Base-by-base conservation (phyloP, 2,797 vertebrate species). In the Telmatherina bonti region DNA sequence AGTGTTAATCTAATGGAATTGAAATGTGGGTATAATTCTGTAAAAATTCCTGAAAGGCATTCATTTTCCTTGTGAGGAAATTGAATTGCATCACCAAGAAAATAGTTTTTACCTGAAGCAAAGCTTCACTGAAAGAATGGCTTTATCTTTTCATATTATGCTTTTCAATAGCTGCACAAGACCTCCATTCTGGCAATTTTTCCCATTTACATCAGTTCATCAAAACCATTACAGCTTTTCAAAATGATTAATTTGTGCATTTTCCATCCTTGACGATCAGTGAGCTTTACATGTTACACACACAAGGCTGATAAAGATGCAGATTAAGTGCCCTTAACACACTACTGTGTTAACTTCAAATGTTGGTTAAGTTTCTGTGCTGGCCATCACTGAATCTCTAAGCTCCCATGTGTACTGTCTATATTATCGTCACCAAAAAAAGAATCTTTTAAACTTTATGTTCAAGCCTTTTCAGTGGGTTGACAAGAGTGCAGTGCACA, bases 201-300 rank as follows among this genome's bases (percentile, higher is more conserved):
- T 60, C 68, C 59, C 38, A 56, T 68, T 74, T 29, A 30, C 47
- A 62, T 65, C 62, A 72, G 35, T 72, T 86, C 29, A 73, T 82
- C 70, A 64, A 38, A 62, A 35, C 41, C 20, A 15, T 29, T 38
- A 12, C 16, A 64, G 47, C 15, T 78, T 73, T 33, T 70, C 20
- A 53, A 63, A 59, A 57, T 26, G 27, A 26, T 35, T 78, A 71
- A 83, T 74, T 66, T 70, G 67, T 2, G 15, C 56, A 22, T 47
- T 47, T 64, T 31, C 66, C 75, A 55, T 45, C 70, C 56, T 38
- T 58, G 36, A 29, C n/a, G 22, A 54, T 54, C 15, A 27, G 57
- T 64, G 61, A 81, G 70, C 55, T 70, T 74, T 16, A 65, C 54
- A 18, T 26, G 8, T 27, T n/a, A 71, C 53, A 29, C 62, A n/a